Percentiles rank a stretch among this genome's conserved stretches.
Evolutionary conservation across 2,888 invertebrate genomes (phyloP).

Genomic region (Oxyteleia sp.): DNA sequence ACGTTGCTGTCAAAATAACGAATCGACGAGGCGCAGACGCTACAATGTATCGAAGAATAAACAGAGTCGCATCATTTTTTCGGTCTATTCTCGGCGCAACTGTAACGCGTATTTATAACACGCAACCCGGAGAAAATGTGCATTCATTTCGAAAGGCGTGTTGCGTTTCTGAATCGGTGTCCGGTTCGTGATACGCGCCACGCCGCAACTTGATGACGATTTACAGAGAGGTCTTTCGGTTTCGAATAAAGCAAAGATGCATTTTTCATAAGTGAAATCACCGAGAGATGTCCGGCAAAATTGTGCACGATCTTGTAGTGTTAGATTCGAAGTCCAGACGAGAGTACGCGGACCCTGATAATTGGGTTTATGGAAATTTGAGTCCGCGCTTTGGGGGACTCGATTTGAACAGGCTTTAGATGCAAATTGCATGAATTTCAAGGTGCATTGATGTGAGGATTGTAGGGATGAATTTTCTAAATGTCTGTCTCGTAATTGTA

Average conservation of each 20-base stretch:
- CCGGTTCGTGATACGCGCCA: too few relatives aligned
- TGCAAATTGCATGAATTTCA: neutral
- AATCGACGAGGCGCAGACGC: too few relatives aligned
- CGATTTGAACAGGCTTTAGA: neutral
- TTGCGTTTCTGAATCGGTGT: constrained; percentile 16
- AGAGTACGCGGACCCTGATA: constrained; percentile 16
- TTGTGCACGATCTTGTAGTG: constrained; percentile 28
- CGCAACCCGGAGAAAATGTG: constrained; percentile 37
- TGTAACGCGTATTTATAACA: constrained; percentile 65
- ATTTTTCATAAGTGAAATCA: constrained; percentile 60
- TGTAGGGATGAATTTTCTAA: too few relatives aligned
- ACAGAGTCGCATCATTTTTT: constrained; percentile 46
- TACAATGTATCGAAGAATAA: constrained; percentile 58
- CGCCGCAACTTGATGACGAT: too few relatives aligned
- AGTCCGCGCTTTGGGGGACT: neutral
- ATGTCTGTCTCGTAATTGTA: too few relatives aligned
- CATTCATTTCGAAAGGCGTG: constrained; percentile 24
- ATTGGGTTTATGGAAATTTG: neutral
- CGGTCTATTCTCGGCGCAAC: constrained; percentile 50
- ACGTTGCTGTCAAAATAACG: too few relatives aligned
- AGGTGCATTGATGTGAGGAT: too few relatives aligned
- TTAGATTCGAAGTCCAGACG: neutral
- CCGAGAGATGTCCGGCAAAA: constrained; percentile 6
- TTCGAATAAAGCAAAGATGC: constrained; percentile 22
- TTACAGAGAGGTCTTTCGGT: too few relatives aligned